Percentiles rank a stretch among this genome's conserved stretches.
Evolutionary conservation across 2,113 vertebrate species (phyloP).

Genomic region (Cryptomyrus ogoouensis): DNA sequence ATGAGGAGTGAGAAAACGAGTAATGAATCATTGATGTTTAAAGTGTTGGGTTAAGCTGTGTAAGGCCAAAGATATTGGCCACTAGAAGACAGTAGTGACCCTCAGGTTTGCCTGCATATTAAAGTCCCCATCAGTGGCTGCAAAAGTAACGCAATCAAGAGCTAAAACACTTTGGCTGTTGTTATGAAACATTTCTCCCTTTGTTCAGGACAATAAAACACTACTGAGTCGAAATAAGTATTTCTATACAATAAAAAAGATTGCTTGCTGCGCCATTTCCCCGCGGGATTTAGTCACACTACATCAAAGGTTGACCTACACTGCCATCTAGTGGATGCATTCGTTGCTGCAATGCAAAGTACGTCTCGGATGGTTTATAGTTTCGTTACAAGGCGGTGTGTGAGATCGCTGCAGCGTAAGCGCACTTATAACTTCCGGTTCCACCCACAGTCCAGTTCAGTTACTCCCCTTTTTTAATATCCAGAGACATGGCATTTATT

Average conservation of each 20-base stretch:
- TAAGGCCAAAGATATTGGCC: background rate
- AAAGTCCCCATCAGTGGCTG: background rate
- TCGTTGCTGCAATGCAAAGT: background rate
- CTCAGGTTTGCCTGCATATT: background rate
- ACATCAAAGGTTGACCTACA: background rate
- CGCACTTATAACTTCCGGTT: background rate
- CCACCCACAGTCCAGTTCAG: background rate
- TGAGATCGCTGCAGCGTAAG: background rate
- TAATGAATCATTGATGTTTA: background rate
- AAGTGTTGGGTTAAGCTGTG: background rate
- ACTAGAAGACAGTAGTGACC: background rate
- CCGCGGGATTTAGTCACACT: background rate
- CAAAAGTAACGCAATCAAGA: background rate
- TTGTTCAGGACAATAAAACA: background rate
- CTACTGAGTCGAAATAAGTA: background rate
- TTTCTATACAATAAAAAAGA: background rate
- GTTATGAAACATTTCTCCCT: background rate
- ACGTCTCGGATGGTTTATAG: background rate
- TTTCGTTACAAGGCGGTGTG: background rate
- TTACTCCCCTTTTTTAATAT: background rate
- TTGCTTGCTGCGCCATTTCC: background rate
- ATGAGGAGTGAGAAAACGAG: background rate
- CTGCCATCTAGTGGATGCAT: background rate
- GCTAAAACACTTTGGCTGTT: background rate
- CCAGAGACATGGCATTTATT: background rate